A percentile compares a stretch with the other conserved stretches of the same genome.
These are phyloP conservation scores for Heliocidaris erythrogramma DNA, from an alignment of 35 echinoderm and acorn worm species.

Conservation along the genomic window DNA sequence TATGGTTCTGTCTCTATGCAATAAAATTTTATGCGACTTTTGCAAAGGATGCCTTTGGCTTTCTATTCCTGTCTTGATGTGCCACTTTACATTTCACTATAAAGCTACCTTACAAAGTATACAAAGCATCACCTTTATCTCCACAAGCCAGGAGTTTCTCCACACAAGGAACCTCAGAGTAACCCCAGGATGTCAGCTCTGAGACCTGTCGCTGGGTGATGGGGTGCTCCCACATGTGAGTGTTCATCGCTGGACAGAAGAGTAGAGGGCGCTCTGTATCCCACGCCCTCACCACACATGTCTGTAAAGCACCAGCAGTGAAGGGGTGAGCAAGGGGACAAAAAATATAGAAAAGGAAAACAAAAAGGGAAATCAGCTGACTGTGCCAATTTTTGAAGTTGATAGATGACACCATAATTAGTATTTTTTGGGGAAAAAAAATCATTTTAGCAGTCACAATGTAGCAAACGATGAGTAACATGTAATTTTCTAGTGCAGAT, in stretches of 20 bases:
- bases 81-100: background rate
- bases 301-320: slow-evolving; percentile 48
- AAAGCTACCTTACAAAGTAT: no score
- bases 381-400: no score
- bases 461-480: no score
- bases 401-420: no score
- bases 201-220: slow-evolving; percentile 71
- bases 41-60: no score
- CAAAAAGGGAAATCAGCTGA: background rate
- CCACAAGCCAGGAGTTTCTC: slow-evolving; percentile 93
- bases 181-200: slow-evolving; percentile 69
- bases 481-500: no score
- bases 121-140: slow-evolving; percentile 72
- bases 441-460: background rate
- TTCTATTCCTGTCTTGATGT: no score
- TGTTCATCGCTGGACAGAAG: slow-evolving; percentile 98
- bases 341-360: background rate
- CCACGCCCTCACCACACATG: slow-evolving; percentile 93
- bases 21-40: no score
- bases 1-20: no score
- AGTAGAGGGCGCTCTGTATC: slow-evolving; percentile 78
- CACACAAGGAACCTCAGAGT: slow-evolving; percentile 81
- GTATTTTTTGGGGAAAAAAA: slow-evolving; percentile 17
- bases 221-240: slow-evolving; percentile 96
- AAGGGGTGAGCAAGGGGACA: background rate